Base-by-base conservation (phyloP, 2,888 invertebrate genomes). In the Heteropelma amictum region DNA sequence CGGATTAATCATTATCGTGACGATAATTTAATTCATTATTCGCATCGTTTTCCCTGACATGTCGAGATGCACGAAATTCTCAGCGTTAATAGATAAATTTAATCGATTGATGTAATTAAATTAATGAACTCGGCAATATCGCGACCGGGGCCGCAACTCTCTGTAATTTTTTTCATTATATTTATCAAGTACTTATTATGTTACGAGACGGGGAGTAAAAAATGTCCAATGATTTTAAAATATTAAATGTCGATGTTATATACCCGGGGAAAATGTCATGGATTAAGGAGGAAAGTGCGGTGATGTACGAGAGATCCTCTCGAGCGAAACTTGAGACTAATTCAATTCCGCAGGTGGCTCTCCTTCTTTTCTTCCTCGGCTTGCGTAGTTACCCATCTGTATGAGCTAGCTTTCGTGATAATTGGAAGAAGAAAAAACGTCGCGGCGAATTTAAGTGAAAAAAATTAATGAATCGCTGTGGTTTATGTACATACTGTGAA, bases 381-480 rank as follows among this genome's bases (percentile, higher is more conserved):
- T 30, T 42, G 14, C 53, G 42, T 30, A 51, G 23, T 64, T 64
- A 38, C 10, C 40, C 28, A 63, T 45, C 63, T 30, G 3, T 33
- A 35, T 23, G 42, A n/a, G n/a, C 28, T 26, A 21, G 49, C 42
- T 71, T 40, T 65, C 40, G 40, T 12, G 70, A 40, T 70, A 70
- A 70, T 74, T 74, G 53, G 8, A 23, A 38, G 30, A 45, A n/a
- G 14, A 40, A 30, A 1, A 8, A 6, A 30, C 3, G 35, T 60
- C 35, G 30, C 28, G 53, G 51, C 40, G 42, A 49, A 75, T 75
- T 65, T 42, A 65, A 56, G 61, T 67, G 67, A 56, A 30, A 56
- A 53, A 75, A 75, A 71, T 61, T 71, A 75, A 75, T 61, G 60
- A 67, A 75, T 71, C 49, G 28, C 60, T 23, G 33, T 21, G 21